phyloP scores from a whole-genome alignment of 2,797 vertebrate genomes.

The Siniperca scherzeri region DNA sequence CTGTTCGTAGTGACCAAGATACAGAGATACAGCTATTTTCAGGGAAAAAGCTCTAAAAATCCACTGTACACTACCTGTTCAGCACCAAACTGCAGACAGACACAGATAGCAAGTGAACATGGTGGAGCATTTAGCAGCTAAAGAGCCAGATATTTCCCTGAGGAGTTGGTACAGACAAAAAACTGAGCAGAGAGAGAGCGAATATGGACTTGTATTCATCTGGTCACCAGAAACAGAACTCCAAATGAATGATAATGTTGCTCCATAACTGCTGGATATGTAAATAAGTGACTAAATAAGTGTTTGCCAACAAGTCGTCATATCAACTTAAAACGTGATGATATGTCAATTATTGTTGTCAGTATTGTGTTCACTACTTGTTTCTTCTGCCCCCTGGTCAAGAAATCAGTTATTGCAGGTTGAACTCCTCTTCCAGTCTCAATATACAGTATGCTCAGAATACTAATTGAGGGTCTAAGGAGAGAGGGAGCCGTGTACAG shows the following conservation, averaged over 20 bases:
- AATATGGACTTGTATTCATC: no score
- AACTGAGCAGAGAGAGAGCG: not conserved
- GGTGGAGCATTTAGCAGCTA: constrained; percentile 1
- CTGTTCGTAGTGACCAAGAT: not conserved
- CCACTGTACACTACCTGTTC: not conserved
- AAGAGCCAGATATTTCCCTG: not conserved
- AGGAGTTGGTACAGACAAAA: not conserved
- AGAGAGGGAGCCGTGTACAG: not conserved
- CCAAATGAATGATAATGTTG: no score
- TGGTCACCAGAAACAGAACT: no score
- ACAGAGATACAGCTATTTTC: not conserved
- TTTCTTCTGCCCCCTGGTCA: not conserved
- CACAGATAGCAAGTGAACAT: not conserved
- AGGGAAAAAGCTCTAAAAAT: not conserved
- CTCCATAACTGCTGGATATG: no score
- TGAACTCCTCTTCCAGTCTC: not conserved
- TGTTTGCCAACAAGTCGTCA: not conserved
- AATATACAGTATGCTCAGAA: not conserved
- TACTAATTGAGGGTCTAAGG: not conserved
- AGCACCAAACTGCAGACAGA: not conserved
- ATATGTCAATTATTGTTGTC: no score
- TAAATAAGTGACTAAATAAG: no score
- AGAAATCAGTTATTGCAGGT: not conserved
- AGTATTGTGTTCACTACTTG: not conserved
- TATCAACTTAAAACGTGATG: not conserved